phyloP scores from a whole-genome alignment of 2,888 invertebrate genomes.

The Dexiosoma caninum region DNA sequence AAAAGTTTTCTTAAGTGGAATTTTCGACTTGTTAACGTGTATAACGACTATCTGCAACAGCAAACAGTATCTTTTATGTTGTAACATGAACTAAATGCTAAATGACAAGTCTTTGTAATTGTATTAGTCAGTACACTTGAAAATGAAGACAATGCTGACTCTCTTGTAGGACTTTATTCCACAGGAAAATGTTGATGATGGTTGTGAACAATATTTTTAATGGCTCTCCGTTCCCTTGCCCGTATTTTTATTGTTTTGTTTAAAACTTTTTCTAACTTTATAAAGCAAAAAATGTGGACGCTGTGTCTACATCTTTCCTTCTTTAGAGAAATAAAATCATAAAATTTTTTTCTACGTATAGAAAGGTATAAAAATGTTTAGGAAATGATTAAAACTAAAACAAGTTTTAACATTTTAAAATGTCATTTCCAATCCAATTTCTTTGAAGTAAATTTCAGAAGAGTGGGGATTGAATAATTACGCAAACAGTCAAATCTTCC shows the following conservation, averaged over 20 bases:
- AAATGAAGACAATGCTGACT: constrained; percentile 15
- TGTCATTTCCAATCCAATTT: constrained; percentile 45
- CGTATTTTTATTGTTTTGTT: not conserved
- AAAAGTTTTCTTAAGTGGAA: constrained; percentile 62
- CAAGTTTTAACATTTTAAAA: constrained; percentile 43
- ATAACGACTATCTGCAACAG: not conserved
- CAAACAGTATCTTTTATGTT: constrained; percentile 29
- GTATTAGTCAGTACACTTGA: constrained; percentile 51
- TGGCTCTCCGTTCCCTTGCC: constrained; percentile 17
- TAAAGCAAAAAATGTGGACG: not conserved
- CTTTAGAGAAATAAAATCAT: not conserved
- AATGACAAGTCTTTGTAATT: constrained; percentile 61
- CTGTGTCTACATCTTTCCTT: not conserved
- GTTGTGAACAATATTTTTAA: constrained; percentile 43
- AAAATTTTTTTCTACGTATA: constrained; percentile 44
- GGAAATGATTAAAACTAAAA: constrained; percentile 10
- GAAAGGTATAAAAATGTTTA: not conserved
- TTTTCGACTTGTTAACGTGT: constrained; percentile 54
- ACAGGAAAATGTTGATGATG: not conserved
- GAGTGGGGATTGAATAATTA: too few relatives aligned
- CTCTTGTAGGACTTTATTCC: not conserved
- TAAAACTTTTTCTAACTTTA: constrained; percentile 22
- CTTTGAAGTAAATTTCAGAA: too few relatives aligned
- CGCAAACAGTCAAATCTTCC: too few relatives aligned
- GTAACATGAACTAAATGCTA: constrained; percentile 59